Base-by-base conservation (phyloP, 1,140 invertebrate genomes). In the Brachionus sp. region DNA sequence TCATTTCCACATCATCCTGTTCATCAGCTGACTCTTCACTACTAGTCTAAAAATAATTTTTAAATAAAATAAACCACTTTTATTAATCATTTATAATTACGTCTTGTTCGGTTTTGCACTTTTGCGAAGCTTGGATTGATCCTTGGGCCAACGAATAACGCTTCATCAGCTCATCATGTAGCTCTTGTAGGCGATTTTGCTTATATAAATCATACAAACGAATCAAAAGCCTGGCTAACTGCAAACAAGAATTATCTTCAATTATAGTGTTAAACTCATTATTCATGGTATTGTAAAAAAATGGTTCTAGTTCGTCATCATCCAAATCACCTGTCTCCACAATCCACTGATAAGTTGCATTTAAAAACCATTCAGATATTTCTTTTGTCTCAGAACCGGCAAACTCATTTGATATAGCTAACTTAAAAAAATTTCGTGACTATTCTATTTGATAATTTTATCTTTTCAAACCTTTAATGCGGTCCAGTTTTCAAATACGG, bases 321-420 rank as follows among this genome's bases (percentile, higher is more conserved):
- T 84, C 75, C 16, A 84, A 25, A 75, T 84, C 83, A 19, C 25
- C 78, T 0, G 83, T 84, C 25, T 84, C 83, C 3, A 62, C 62
- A n/a, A 84, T 82, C 83, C 83, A 84, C 29, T 84, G 77, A 57
- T 84, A 77, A 7, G 78, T 66, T 3, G 83, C 83, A 16, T 70
- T 62, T 0, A 84, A n/a, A 29, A 84, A 70, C 83, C 83, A 84
- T 39, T 84, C 42, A n/a, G 83, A 78, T 75, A 37, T 84, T n/a
- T 82, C 83, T 19, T 82, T 80, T 0, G 77, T 33, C 1, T 70
- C 57, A 9, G 83, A 50, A 19, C 83, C 83, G 9, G 80, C 83
- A n/a, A 82, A 84, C 9, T 39, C 39, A 46, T 84, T 57, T 1
- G 77, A 50, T 1, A 84, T 23, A 9, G 83, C 83, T 13, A 84